Conservation (phyloP, 1,140 invertebrate species). For the Anadara kagoshimensis region DNA sequence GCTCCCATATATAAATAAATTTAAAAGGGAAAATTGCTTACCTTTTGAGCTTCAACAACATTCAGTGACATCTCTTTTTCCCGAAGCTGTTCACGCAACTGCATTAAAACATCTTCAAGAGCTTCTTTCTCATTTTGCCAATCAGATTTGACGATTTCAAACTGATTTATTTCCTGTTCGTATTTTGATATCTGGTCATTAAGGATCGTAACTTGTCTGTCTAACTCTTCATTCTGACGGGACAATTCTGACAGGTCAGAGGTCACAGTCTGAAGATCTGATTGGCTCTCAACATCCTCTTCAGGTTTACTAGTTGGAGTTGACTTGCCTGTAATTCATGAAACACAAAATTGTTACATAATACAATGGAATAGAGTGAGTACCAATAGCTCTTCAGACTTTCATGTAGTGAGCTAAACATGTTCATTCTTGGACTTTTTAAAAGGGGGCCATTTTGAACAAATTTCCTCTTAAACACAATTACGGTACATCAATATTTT, state of each 20-base stretch:
- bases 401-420: too few relatives aligned
- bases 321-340: not conserved
- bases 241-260: conserved; percentile 50
- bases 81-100: conserved; percentile 58
- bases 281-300: too few relatives aligned
- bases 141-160: conserved; percentile 65
- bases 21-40: too few relatives aligned
- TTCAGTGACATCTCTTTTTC: conserved; percentile 57
- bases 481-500: too few relatives aligned
- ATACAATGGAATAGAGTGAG: not conserved
- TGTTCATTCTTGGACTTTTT: too few relatives aligned
- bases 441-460: too few relatives aligned
- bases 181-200: conserved; percentile 52
- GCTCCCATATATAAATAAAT: too few relatives aligned
- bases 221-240: conserved; percentile 45
- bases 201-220: conserved; percentile 46
- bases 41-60: conserved; percentile 42
- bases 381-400: too few relatives aligned
- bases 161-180: conserved; percentile 55
- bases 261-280: conserved; percentile 32
- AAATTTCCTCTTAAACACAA: too few relatives aligned
- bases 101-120: conserved; percentile 63
- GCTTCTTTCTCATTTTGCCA: conserved; percentile 69
- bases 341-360: too few relatives aligned
- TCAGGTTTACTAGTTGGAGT: too few relatives aligned